A percentile compares a stretch with the other conserved stretches of the same genome.
These are phyloP conservation scores for Pyralis farinalis DNA, from an alignment of 2,888 invertebrate species.

Conservation along the genomic window DNA sequence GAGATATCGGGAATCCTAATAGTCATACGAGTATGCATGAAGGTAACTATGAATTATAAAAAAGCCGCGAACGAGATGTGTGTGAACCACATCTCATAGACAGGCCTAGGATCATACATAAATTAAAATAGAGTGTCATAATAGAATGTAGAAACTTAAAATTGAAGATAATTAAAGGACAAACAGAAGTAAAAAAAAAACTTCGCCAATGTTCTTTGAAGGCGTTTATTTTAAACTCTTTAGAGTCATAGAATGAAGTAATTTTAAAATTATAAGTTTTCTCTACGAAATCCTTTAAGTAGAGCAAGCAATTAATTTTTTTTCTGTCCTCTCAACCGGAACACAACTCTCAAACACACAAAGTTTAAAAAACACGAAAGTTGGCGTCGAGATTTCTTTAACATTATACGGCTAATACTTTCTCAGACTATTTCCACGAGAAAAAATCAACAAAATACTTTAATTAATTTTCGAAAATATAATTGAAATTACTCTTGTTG, in stretches of 20 bases:
- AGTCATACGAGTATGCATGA: too few relatives aligned
- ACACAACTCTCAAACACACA: constrained; percentile 29
- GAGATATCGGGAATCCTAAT: too few relatives aligned
- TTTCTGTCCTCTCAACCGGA: constrained; percentile 16
- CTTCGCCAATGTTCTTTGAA: background rate
- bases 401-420: constrained; percentile 29
- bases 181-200: too few relatives aligned
- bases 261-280: background rate
- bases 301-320: constrained; percentile 27
- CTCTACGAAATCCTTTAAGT: background rate
- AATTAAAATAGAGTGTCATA: too few relatives aligned
- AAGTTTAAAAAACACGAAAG: constrained; percentile 31
- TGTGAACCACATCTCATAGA: too few relatives aligned
- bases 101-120: too few relatives aligned
- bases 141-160: too few relatives aligned
- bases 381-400: constrained; percentile 22
- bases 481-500: too few relatives aligned
- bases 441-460: background rate
- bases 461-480: too few relatives aligned
- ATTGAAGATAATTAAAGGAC: too few relatives aligned
- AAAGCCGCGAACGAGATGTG: too few relatives aligned
- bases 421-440: background rate
- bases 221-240: background rate
- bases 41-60: too few relatives aligned
- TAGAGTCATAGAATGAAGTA: background rate